Evolutionary conservation across 2,113 vertebrate species (phyloP).

Genomic region (Bujurquina vittata): DNA sequence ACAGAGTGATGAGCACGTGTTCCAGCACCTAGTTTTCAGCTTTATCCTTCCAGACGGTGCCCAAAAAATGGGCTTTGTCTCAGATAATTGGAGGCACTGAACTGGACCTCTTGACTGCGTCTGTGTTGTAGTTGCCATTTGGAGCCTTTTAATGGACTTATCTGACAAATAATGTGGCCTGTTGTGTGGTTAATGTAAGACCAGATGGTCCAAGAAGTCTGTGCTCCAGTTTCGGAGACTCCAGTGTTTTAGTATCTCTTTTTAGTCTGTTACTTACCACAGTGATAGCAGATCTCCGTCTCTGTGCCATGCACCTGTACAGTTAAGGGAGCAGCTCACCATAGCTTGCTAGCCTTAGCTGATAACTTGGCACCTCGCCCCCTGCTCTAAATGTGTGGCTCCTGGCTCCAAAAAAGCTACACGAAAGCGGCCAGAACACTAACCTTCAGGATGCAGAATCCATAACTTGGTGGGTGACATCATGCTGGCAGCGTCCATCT

Average conservation of each 20-base stretch:
- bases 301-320: neutral
- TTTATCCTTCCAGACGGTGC: neutral
- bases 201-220: neutral
- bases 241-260: neutral
- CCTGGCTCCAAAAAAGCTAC: neutral
- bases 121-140: conserved; percentile 10
- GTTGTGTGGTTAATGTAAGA: neutral
- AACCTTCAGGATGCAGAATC: neutral
- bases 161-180: neutral
- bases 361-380: neutral
- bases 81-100: conserved; percentile 1
- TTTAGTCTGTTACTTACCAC: neutral
- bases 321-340: neutral
- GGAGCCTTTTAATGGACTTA: conserved; percentile 9
- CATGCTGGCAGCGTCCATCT: neutral
- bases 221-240: neutral
- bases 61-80: neutral
- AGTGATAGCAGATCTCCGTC: neutral
- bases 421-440: neutral
- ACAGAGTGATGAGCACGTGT: neutral
- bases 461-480: neutral
- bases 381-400: neutral
- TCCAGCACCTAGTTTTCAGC: neutral
- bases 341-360: neutral
- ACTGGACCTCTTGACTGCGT: neutral